Evolutionary conservation across 2,113 vertebrate species (phyloP), one percentile per base, ranked within the genome.

Genomic region (Rhinichthys klamathensis): DNA sequence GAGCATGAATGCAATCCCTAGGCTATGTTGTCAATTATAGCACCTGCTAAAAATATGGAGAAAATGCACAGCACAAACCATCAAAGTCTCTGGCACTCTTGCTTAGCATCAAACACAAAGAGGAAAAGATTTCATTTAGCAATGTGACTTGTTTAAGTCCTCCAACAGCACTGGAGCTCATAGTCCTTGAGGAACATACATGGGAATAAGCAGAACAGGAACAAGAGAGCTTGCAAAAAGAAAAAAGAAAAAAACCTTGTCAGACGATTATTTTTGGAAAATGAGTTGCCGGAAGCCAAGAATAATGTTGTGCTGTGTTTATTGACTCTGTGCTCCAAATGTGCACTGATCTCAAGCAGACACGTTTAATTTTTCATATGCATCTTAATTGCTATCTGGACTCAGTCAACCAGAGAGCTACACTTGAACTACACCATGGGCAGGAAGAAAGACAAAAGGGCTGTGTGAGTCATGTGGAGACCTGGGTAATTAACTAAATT

Each of bases 361-460:
- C 83, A 44, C n/a, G 61, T 85, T 91, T 87, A 12, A 91, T 90
- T 88, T 87, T 85, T 89, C 89, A 89, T 79, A 86, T 46, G 80
- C 84, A 84, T 87, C 79, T 85, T 91, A 93, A 92, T 91, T 91
- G 91, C 87, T 87, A 87, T 91, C 87, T 89, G 89, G 87, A 90
- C 77, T 63, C 87, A 81, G 88, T 85, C 84, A 84, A 82, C 83
- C 83, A 89, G 46, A 61, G n/a, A 85, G 84, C 80, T 88, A n/a
- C n/a, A n/a, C n/a, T n/a, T n/a, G n/a, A n/a, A n/a, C n/a, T n/a
- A n/a, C 86, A 82, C 80, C 44, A 58, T 77, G 35, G 76, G 79
- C 80, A 79, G 13, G 83, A 65, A 58, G 23, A 25, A 51, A 56
- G 49, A 77, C 78, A 73, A 69, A 51, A 56, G 61, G 74, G 13